A percentile compares a stretch with the other conserved stretches of the same genome.
Conservation (phyloP, 2,888 invertebrate species). For the Drosophila algonquin region DNA sequence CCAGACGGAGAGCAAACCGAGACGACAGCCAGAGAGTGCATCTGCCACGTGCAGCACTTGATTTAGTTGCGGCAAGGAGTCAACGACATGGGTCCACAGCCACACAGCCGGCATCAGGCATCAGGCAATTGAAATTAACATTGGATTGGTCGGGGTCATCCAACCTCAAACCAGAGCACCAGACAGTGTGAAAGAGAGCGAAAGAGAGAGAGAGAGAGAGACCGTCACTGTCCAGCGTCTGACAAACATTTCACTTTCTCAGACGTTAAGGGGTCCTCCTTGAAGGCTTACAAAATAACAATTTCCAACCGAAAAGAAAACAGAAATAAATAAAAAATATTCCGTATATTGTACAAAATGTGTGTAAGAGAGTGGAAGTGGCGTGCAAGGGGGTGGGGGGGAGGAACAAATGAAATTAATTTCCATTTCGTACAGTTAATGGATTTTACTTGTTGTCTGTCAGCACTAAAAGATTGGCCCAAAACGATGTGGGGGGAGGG, state of each 20-base stretch:
- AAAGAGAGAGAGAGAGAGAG: too few relatives aligned
- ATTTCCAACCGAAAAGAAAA: conserved; percentile 6
- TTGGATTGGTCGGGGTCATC: conserved; percentile 44
- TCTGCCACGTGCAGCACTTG: conserved; percentile 75
- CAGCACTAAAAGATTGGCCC: conserved; percentile 42
- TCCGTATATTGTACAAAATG: conserved; percentile 30
- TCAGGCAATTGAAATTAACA: conserved; percentile 73
- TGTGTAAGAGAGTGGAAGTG: conserved; percentile 7
- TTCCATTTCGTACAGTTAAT: conserved; percentile 73
- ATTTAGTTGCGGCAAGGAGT: conserved; percentile 65
- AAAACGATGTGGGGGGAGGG: not conserved
- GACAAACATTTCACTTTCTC: conserved; percentile 67
- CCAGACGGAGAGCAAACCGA: not conserved
- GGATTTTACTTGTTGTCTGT: conserved; percentile 70
- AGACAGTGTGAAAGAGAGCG: conserved; percentile 38
- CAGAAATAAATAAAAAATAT: conserved; percentile 28
- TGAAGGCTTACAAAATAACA: conserved; percentile 4
- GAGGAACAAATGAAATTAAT: conserved; percentile 57
- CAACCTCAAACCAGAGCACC: conserved; percentile 11
- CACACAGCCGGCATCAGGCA: conserved; percentile 29
- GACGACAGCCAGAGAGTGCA: conserved; percentile 39
- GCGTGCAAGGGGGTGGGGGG: too few relatives aligned
- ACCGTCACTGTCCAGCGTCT: too few relatives aligned
- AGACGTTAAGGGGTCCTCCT: conserved; percentile 20
- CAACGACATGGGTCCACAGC: conserved; percentile 59